Evolutionary conservation across 2,113 vertebrate genomes (phyloP), one percentile per base, ranked within the genome.

Genomic region (Hoplias malabaricus): DNA sequence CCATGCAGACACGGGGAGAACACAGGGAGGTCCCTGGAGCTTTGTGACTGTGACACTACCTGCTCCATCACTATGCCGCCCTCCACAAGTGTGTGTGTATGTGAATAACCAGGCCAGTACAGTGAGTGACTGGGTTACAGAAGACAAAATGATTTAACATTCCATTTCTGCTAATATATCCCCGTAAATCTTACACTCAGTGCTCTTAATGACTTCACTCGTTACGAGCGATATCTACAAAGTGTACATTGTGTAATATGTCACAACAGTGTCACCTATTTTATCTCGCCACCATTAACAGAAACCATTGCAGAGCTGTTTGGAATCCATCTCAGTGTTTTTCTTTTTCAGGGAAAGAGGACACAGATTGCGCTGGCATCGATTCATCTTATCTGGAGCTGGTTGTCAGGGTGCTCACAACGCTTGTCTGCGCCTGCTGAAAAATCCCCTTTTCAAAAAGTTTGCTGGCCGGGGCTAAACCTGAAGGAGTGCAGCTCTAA

Each of bases 401-500:
- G n/a, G 31, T 65, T n/a, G 46, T 50, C 57, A 29, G 66, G 71
- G 50, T 19, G 11, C 70, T 61, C 14, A 33, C 50, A 59, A 57
- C 23, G 27, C 38, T 68, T 46, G 33, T n/a, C 56, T 29, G 19
- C 16, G 23, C 66, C 29, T 59, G 27, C 8, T n/a, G 59, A 65
- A 67, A 63, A 62, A 73, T 36, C 16, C 59, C 43, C 16, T 11
- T n/a, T 50, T 34, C 31, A 38, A 67, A 71, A 68, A 42, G 62
- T 67, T n/a, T 31, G 38, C 16, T 14, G 23, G 72, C 29, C 57
- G 21, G 46, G n/a, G 59, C 59, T 33, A 29, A 56, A 36, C 12
- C 48, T 38, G 42, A 77, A 62, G 54, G 13, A 3, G 4, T 14
- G 27, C 3, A 6, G 34, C 29, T 31, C 53, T 74, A 69, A 61